phyloP scores from a whole-genome alignment of 2,113 vertebrate genomes.

The Microtus pennsylvanicus region DNA sequence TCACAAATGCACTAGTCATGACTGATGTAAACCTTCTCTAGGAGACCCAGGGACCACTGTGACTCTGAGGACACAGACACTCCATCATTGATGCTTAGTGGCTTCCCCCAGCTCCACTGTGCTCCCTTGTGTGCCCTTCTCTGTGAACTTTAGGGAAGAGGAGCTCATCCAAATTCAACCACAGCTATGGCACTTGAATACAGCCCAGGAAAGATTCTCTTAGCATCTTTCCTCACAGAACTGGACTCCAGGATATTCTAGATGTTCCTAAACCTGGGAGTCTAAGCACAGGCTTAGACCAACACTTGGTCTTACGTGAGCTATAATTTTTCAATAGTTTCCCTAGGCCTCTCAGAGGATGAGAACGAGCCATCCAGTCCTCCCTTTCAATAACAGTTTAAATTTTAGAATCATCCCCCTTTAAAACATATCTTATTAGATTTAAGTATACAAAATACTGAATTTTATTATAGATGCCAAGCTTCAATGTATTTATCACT shows the following conservation, averaged over 20 bases:
- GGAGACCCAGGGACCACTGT: not conserved
- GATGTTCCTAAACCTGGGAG: not conserved
- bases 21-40: not conserved
- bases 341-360: not conserved
- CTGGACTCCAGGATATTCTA: not conserved
- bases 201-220: not conserved
- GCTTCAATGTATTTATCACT: not conserved
- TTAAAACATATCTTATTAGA: not conserved
- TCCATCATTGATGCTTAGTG: not conserved
- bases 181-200: not conserved
- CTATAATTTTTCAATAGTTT: not conserved
- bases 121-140: not conserved
- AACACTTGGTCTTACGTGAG: not conserved
- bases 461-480: not conserved
- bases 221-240: not conserved
- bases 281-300: not conserved
- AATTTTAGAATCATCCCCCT: not conserved
- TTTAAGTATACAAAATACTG: not conserved
- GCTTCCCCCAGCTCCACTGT: not conserved
- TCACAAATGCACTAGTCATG: not conserved
- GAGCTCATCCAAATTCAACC: not conserved
- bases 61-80: not conserved
- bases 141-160: conserved; percentile 3
- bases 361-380: too few relatives aligned
- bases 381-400: not conserved